A percentile compares a stretch with the other conserved stretches of the same genome.
These are phyloP conservation scores for Megaceryle torquata DNA, from an alignment of 2,113 vertebrate species.

Conservation along the genomic window DNA sequence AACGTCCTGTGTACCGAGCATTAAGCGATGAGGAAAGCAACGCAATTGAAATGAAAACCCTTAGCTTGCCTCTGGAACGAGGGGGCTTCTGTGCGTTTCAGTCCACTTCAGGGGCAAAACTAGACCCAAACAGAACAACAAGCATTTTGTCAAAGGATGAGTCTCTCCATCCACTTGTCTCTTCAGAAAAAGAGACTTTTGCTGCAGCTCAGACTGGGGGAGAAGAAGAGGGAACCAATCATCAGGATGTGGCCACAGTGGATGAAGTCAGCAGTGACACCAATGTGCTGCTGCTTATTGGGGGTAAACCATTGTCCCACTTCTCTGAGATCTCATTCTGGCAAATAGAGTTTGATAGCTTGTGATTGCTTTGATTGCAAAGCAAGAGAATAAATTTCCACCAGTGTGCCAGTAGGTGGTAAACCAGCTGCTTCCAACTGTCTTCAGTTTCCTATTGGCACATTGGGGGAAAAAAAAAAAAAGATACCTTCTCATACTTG, in stretches of 20 bases:
- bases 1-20: fast-evolving
- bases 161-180: neutral
- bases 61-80: constrained; percentile 30
- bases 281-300: constrained; percentile 78
- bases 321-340: constrained; percentile 73
- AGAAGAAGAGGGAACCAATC: neutral
- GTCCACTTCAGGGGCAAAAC: neutral
- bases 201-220: neutral
- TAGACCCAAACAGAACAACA: neutral
- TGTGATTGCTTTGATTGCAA: neutral
- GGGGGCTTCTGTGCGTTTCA: neutral
- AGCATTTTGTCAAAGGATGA: neutral
- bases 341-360: constrained; percentile 75
- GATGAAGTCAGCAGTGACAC: constrained; percentile 23
- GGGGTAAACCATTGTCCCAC: constrained; percentile 76
- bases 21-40: neutral
- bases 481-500: neutral
- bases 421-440: neutral
- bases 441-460: neutral
- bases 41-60: constrained; percentile 81
- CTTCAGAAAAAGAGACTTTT: neutral
- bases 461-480: neutral
- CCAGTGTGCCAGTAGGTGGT: neutral
- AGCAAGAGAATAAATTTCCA: neutral
- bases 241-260: fast-evolving